These are phyloP conservation scores for Danio aesculapii DNA, from an alignment of 2,797 vertebrate genomes.

Conservation along the genomic window DNA sequence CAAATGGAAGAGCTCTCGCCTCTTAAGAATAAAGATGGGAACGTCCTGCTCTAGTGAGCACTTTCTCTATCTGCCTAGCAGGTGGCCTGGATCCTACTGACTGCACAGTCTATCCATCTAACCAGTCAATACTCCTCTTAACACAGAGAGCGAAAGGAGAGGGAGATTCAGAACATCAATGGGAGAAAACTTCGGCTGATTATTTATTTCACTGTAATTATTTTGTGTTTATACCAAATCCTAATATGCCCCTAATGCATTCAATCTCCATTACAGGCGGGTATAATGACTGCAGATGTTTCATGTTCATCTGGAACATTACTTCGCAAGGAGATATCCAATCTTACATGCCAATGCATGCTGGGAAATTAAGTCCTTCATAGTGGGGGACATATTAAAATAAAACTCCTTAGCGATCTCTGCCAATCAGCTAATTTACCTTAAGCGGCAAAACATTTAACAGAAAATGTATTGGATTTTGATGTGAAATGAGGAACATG, in stretches of 20 bases:
- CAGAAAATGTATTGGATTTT: constrained; percentile 31
- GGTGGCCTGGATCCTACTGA: constrained; percentile 45
- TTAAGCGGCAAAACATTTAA: constrained; percentile 51
- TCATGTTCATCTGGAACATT: constrained; percentile 15
- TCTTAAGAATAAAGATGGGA: constrained; percentile 34
- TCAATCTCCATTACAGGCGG: background rate
- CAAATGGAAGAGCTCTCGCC: constrained; percentile 37
- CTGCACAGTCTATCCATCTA: constrained; percentile 47
- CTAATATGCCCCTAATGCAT: background rate
- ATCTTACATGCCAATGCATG: constrained; percentile 16
- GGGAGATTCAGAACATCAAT: constrained; percentile 24
- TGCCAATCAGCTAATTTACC: constrained; percentile 53
- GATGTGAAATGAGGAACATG: constrained; percentile 46
- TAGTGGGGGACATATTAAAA: constrained; percentile 31
- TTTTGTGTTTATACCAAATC: constrained; percentile 5
- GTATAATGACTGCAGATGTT: background rate
- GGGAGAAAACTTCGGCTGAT: background rate
- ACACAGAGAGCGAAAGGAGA: constrained; percentile 3
- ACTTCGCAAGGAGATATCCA: constrained; percentile 32
- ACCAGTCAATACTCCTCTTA: constrained; percentile 30
- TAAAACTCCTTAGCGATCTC: constrained; percentile 22
- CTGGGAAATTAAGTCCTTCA: constrained; percentile 40
- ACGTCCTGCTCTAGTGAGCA: constrained; percentile 36
- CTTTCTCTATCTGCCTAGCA: constrained; percentile 40
- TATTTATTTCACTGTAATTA: constrained; percentile 20